Percentiles rank a stretch among this genome's conserved stretches.
phyloP scores from a whole-genome alignment of 2,113 vertebrate genomes.

The Spizaetus ornatus region DNA sequence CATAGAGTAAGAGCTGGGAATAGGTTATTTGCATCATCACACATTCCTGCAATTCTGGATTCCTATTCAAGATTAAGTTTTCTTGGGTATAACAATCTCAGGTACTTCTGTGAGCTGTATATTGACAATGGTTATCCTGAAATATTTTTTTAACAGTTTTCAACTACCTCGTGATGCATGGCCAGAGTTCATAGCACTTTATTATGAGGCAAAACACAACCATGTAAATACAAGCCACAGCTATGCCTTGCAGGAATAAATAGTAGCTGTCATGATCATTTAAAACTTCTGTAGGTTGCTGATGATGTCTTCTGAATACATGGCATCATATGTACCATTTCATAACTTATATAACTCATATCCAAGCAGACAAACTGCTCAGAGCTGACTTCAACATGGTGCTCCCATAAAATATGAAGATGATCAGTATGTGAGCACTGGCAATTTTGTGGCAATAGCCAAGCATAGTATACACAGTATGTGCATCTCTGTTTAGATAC shows the following conservation, averaged over 20 bases:
- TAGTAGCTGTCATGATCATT: neutral
- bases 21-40: neutral
- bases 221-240: neutral
- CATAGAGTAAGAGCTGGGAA: neutral
- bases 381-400: neutral
- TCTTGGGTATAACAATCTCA: neutral
- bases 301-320: neutral
- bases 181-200: neutral
- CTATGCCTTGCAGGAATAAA: neutral
- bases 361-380: neutral
- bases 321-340: neutral
- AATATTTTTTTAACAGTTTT: neutral
- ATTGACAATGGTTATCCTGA: neutral
- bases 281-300: neutral
- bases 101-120: neutral
- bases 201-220: neutral
- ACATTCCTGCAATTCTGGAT: neutral
- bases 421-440: neutral
- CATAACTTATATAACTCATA: neutral
- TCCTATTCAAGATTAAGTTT: neutral
- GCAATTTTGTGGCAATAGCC: neutral
- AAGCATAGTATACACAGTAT: neutral
- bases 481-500: neutral
- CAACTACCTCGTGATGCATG: neutral
- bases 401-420: neutral